Percentiles rank a stretch among this genome's conserved stretches.
Evolutionary conservation across 2,888 invertebrate species (phyloP).

Genomic region (Cosmorhoe ocellata): DNA sequence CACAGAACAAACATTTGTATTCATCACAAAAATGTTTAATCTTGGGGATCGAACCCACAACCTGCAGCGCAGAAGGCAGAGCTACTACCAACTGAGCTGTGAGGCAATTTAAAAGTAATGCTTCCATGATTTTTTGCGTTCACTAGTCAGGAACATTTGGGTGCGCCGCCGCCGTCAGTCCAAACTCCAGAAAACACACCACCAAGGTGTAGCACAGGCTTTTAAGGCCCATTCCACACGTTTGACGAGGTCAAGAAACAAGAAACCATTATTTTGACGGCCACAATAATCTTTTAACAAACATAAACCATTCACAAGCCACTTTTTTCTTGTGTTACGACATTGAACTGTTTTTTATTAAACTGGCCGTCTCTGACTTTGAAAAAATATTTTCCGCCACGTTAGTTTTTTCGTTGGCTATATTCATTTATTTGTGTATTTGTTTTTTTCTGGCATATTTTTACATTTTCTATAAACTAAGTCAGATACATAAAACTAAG

Average conservation of each 20-base stretch:
- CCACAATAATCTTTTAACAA: constrained; percentile 66
- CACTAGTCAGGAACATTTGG: too few relatives aligned
- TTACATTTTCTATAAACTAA: constrained; percentile 49
- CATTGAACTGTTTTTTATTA: constrained; percentile 25
- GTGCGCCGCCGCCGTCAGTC: too few relatives aligned
- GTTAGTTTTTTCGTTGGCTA: constrained; percentile 51
- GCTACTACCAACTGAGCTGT: too few relatives aligned
- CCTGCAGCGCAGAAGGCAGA: too few relatives aligned
- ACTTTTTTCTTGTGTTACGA: constrained; percentile 76
- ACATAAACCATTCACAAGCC: constrained; percentile 64
- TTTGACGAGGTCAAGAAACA: constrained; percentile 48
- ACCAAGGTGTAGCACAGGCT: too few relatives aligned
- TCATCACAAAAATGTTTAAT: too few relatives aligned
- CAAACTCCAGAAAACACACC: background rate
- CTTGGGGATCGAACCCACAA: too few relatives aligned
- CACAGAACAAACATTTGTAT: too few relatives aligned
- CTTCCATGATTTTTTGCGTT: too few relatives aligned
- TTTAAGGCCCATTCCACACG: too few relatives aligned
- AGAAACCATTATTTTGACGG: constrained; percentile 63
- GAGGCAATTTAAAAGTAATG: too few relatives aligned
- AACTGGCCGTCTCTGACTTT: constrained; percentile 69
- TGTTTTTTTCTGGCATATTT: constrained; percentile 40
- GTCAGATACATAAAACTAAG: constrained; percentile 55
- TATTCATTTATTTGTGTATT: constrained; percentile 38
- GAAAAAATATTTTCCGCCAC: constrained; percentile 61